phyloP scores from a whole-genome alignment of 2,797 vertebrate species.

The Manis pentadactyla region DNA sequence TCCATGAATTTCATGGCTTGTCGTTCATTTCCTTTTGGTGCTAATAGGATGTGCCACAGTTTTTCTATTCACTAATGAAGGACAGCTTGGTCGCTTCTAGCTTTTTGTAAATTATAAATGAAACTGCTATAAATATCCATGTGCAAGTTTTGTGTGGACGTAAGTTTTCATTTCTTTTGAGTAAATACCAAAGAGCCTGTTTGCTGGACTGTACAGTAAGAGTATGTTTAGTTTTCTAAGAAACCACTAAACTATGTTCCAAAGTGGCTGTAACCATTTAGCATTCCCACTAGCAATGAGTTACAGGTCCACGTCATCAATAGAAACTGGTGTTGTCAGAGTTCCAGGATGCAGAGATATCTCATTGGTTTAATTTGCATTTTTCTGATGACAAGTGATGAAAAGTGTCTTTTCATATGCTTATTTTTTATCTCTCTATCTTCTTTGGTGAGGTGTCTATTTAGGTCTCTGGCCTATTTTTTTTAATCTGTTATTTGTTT shows the following conservation, averaged over 20 bases:
- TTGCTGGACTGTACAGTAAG: background rate
- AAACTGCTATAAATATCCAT: background rate
- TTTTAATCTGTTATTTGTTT: background rate
- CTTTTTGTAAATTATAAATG: background rate
- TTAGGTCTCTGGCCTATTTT: background rate
- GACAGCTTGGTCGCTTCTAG: background rate
- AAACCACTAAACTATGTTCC: background rate
- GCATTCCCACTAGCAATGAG: background rate
- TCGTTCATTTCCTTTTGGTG: background rate
- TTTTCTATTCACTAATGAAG: background rate
- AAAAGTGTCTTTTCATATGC: background rate
- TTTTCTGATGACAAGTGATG: background rate
- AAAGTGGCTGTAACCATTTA: background rate
- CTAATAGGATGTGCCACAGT: background rate
- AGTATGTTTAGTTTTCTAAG: background rate
- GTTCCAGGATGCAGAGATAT: background rate
- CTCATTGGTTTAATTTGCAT: background rate
- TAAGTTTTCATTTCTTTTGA: background rate
- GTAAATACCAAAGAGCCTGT: background rate
- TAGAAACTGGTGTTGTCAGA: background rate
- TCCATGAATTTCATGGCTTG: background rate
- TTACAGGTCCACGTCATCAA: background rate
- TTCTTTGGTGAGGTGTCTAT: background rate
- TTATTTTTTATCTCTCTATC: background rate
- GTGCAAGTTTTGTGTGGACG: background rate